Evolutionary conservation across 2,113 vertebrate genomes (phyloP).

Genomic region (Platichthys flesus): DNA sequence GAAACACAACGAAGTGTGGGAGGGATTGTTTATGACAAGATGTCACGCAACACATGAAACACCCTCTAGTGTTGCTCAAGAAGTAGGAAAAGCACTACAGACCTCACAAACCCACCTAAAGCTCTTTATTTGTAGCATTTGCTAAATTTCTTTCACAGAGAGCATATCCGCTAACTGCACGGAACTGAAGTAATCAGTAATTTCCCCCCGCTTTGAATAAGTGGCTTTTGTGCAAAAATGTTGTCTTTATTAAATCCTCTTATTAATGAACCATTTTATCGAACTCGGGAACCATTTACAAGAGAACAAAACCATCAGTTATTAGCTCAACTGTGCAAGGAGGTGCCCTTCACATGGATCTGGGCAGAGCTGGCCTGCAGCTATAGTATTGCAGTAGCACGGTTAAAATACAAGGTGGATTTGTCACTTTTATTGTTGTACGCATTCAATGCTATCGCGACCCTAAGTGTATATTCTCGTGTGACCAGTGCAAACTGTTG

Average conservation of each 20-base stretch:
- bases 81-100: not conserved
- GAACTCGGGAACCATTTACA: constrained; percentile 61
- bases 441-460: not conserved
- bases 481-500: not conserved
- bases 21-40: not conserved
- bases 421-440: not conserved
- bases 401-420: constrained; percentile 13
- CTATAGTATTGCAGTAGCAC: constrained; percentile 9
- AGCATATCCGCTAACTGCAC: constrained; percentile 20
- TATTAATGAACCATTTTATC: constrained; percentile 68
- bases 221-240: constrained; percentile 51
- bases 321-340: constrained; percentile 46
- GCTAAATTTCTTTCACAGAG: constrained; percentile 5
- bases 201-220: constrained; percentile 19
- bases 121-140: constrained; percentile 10
- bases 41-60: not conserved
- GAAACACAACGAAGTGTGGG: not conserved
- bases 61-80: not conserved
- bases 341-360: constrained; percentile 58
- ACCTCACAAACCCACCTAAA: not conserved
- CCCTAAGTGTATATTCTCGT: not conserved
- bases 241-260: constrained; percentile 54
- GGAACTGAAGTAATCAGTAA: constrained; percentile 21
- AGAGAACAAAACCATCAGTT: constrained; percentile 58
- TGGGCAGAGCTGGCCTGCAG: constrained; percentile 4